Base-by-base conservation (phyloP, 53 echinoderm and acorn worm species). In the Arbacia lixula region DNA sequence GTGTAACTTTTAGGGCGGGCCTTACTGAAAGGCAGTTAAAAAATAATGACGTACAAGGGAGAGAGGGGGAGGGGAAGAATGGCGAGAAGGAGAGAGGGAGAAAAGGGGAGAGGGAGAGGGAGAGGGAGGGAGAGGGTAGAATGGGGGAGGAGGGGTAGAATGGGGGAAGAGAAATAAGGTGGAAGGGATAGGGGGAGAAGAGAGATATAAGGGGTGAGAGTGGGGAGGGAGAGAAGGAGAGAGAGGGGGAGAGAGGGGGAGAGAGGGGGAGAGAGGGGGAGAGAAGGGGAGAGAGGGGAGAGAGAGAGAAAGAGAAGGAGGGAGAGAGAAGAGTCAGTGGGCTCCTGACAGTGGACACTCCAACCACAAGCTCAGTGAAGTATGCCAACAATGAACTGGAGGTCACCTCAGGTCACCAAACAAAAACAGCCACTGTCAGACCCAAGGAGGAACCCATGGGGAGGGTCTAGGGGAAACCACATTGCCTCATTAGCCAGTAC, bases 361-460 rank as follows among this genome's bases (percentile, higher is more conserved):
- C 40, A 66, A 58, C 71, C 58, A 54, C 36, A 31, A 88, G 84
- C 78, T 69, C 49, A 34, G 8, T 36, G 36, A 74, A 53, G 74
- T 74, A 74, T 77, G 77, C 77, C 36, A 58, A 58, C 77, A 58
- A 77, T 74, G 53, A 49, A 17, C 20, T 34, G 53, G 74, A 53
- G 74, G 74, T 74, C 74, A 74, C 49, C 20, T 74, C 32, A 74
- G 74, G 74, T 74, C 74, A 74, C 42, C 33, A 26, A 34, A 51
- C 49, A 49, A 50, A 74, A 74, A 74, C 52, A 74, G 46, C 74
- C 74, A 74, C 74, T 74, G 74, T 51, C 74, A 74, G 52, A 20
- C 52, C 19, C 14, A 46, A 14, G 14, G n/a, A n/a, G n/a, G n/a
- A 42, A 49, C 11, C 38, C 49, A 43, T 66, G 34, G 43, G 30